phyloP scores from a whole-genome alignment of 2,888 invertebrate species.

The Acanthacorydalis orientalis region DNA sequence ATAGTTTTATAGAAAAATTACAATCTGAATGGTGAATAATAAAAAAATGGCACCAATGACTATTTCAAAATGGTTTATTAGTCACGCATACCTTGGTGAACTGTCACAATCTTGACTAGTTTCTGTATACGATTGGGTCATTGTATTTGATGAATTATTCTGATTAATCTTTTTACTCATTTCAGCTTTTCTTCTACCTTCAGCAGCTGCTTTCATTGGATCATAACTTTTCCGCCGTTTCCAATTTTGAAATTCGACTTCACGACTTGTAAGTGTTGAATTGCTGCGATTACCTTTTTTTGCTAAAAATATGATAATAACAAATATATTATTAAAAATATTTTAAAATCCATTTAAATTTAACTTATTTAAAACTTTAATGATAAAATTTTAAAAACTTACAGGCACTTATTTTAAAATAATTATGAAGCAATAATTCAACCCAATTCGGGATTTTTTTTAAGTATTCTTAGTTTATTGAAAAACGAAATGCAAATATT shows the following conservation, averaged over 20 bases:
- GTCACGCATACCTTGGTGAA: slow-evolving; percentile 16
- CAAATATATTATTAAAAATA: not conserved
- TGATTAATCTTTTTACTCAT: slow-evolving; percentile 28
- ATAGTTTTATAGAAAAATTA: not conserved
- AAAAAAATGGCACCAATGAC: too few relatives aligned
- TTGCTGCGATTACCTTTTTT: slow-evolving; percentile 44
- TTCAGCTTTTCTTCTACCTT: slow-evolving; percentile 53
- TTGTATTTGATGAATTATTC: slow-evolving; percentile 12
- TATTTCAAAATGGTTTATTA: not conserved
- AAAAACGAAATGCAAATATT: too few relatives aligned
- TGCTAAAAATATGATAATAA: slow-evolving; percentile 18
- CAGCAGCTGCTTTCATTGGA: slow-evolving; percentile 84
- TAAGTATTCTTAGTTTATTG: too few relatives aligned
- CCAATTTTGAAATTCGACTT: slow-evolving; percentile 88
- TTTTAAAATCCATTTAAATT: not conserved
- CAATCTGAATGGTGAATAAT: not conserved
- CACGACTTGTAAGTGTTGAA: slow-evolving; percentile 56
- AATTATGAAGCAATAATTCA: too few relatives aligned
- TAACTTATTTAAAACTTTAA: too few relatives aligned
- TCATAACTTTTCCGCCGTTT: slow-evolving; percentile 89
- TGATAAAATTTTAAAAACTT: not conserved
- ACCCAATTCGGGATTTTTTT: too few relatives aligned
- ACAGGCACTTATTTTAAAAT: slow-evolving; percentile 15
- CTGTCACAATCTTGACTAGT: slow-evolving; percentile 23
- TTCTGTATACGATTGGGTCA: slow-evolving; percentile 24